Evolutionary conservation across 2,888 invertebrate species (phyloP), one percentile per base, ranked within the genome.

Genomic region (Hyles lineata): DNA sequence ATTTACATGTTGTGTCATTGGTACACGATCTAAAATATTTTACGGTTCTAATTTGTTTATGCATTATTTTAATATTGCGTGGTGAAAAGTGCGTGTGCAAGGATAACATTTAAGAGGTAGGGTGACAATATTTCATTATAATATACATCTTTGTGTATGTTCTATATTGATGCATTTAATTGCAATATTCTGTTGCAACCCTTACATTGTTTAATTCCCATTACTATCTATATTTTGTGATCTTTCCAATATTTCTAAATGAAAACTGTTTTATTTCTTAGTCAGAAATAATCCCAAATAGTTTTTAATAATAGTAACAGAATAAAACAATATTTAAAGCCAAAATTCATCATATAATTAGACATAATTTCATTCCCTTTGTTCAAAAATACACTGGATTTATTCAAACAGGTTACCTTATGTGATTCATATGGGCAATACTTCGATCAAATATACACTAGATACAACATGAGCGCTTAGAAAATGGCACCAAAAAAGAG

Each of bases 1-100:
- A 67, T 50, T 67, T 43, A 23, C 50, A 15, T 67, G 67, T 67
- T 67, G 67, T 67, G 67, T 67, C 50, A 67, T 21, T 23, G 17
- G 23, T 50, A 2, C 23, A 17, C 6, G 43, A 25, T 23, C n/a
- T 43, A 23, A 23, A 43, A 50, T 7, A 67, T 25, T 62, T n/a
- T n/a, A 29, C 19, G 9, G 19, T 15, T 11, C 17, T 67, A 17
- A 63, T 17, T 67, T 35, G 62, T 67, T 7, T 50, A 35, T 43
- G 11, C 3, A 63, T n/a, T 21, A 15, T 43, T 21, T 15, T 35
- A 6, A 9, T 35, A 21, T 43, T 43, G 0, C n/a, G 9, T 23
- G 67, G 15, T 21, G 43, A 50, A 43, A 67, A 67, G 67, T 67
- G 67, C 55, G 19, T 67, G 21, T 29, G 25, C 21, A 43, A 21